Evolutionary conservation across 2,888 invertebrate genomes (phyloP).

Genomic region (Coenonympha arcania): DNA sequence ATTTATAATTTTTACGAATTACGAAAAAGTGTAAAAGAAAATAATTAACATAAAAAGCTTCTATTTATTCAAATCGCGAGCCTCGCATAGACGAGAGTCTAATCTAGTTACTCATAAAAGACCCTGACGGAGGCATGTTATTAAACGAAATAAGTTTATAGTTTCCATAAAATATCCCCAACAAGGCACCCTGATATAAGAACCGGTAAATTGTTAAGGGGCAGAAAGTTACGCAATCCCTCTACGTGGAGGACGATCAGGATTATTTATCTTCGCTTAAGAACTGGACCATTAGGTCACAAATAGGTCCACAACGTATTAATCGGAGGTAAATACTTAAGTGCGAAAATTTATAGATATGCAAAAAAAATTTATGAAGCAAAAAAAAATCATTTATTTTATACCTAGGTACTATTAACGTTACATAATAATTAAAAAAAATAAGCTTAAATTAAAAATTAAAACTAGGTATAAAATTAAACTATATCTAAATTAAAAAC

Average conservation of each 20-base stretch:
- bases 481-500: too few species aligned
- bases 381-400: too few species aligned
- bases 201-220: conserved; percentile 26
- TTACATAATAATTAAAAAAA: too few species aligned
- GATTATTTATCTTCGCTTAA: not conserved
- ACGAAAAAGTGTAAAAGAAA: not conserved
- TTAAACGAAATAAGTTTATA: conserved; percentile 35
- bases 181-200: conserved; percentile 22
- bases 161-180: conserved; percentile 30
- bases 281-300: not conserved
- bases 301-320: not conserved
- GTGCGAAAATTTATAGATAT: too few species aligned
- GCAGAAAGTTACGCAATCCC: not conserved
- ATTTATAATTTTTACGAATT: not conserved
- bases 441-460: too few species aligned
- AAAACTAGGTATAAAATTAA: too few species aligned
- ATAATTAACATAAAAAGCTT: not conserved
- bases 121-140: conserved; percentile 27
- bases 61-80: not conserved
- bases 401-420: too few species aligned
- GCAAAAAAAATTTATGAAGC: too few species aligned
- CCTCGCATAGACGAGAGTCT: conserved; percentile 10
- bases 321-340: not conserved
- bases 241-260: not conserved
- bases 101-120: conserved; percentile 29